Evolutionary conservation across 2,113 vertebrate species (phyloP).

Genomic region (Cepphus grylle): DNA sequence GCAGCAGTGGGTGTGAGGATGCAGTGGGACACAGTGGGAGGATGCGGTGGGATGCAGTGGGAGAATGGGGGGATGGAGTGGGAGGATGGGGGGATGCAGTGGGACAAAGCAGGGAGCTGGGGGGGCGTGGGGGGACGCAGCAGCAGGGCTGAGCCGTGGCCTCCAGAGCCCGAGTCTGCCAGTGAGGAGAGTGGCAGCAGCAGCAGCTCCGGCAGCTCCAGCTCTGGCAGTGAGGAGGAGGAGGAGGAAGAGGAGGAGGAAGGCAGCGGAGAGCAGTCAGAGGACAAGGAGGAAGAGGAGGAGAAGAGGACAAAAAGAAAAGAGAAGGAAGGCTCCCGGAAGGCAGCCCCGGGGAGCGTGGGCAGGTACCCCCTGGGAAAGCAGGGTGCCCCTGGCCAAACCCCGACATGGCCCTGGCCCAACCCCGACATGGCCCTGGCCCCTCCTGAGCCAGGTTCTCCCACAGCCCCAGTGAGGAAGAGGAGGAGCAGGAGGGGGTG

Average conservation of each 20-base stretch:
- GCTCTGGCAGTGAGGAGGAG: conserved; percentile 76
- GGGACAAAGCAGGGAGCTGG: no score
- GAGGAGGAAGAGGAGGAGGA: conserved; percentile 79
- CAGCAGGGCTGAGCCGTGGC: neutral
- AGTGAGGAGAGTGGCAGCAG: conserved; percentile 75
- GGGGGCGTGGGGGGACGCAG: neutral
- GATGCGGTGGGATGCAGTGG: neutral
- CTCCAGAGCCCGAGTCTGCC: conserved; percentile 81
- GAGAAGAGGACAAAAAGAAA: conserved; percentile 68
- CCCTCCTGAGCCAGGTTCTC: neutral
- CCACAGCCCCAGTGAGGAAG: conserved; percentile 77
- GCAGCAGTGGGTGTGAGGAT: no score
- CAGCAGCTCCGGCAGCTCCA: conserved; percentile 67
- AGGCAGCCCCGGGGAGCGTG: conserved; percentile 54
- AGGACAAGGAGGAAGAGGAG: conserved; percentile 78
- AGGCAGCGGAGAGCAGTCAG: conserved; percentile 76
- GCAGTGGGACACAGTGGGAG: neutral
- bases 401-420: accelerated
- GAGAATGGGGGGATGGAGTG: neutral
- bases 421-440: accelerated
- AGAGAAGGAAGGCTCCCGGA: conserved; percentile 70
- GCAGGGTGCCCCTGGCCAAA: accelerated
- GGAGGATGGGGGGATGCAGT: neutral
- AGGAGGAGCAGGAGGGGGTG: conserved; percentile 69
- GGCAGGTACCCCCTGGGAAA: conserved; percentile 65